A percentile compares a stretch with the other conserved stretches of the same genome.
phyloP scores from a whole-genome alignment of 2,113 vertebrate genomes.

The Corapipo altera region DNA sequence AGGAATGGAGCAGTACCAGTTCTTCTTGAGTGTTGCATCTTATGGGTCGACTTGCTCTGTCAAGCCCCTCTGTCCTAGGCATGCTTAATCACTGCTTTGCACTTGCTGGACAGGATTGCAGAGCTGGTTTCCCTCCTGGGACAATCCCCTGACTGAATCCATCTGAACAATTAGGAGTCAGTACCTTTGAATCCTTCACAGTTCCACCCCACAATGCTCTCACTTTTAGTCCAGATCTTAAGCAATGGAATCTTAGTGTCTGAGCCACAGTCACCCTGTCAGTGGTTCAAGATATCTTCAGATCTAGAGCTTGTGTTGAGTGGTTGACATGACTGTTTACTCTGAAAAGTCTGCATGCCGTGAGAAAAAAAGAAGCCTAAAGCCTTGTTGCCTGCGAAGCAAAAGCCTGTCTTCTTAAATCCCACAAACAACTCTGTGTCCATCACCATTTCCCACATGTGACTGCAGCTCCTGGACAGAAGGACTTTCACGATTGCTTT shows the following conservation, averaged over 20 bases:
- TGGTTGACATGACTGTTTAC: background rate
- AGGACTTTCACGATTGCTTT: background rate
- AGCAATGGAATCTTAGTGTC: background rate
- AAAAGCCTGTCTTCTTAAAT: background rate
- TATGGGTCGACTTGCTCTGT: background rate
- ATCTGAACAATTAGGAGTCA: background rate
- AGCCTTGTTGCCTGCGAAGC: background rate
- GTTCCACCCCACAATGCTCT: background rate
- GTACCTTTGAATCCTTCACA: background rate
- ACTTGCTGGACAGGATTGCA: background rate
- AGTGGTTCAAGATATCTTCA: background rate
- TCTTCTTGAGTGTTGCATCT: background rate
- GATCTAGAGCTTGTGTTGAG: background rate
- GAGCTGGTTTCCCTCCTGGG: background rate
- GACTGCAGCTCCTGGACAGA: background rate
- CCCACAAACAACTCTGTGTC: background rate
- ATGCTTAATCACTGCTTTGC: background rate
- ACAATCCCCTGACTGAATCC: background rate
- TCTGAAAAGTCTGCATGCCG: background rate
- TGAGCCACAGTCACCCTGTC: background rate
- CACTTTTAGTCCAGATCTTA: background rate
- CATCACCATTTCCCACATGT: background rate
- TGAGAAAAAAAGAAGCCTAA: background rate
- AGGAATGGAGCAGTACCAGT: constrained; percentile 37
- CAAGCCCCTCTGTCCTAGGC: background rate